Evolutionary conservation across 2,113 vertebrate genomes (phyloP).

Genomic region (Stomatorhinus ivindoensis): DNA sequence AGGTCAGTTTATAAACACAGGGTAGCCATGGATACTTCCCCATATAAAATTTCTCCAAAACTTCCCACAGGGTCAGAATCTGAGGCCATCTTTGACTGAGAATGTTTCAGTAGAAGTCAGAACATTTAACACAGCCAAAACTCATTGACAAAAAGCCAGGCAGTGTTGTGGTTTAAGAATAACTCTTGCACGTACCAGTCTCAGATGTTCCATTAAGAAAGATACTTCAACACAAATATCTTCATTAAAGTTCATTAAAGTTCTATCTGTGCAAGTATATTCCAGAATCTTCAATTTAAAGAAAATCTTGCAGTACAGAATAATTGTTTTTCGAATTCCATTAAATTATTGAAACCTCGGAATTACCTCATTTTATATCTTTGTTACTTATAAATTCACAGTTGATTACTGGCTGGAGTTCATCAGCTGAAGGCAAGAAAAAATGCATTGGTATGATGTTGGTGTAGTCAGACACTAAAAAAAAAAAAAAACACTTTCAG

Average conservation of each 20-base stretch:
- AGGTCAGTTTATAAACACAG: background rate
- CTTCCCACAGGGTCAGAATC: background rate
- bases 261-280: background rate
- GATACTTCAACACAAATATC: background rate
- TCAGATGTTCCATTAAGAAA: background rate
- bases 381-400: background rate
- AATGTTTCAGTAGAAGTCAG: background rate
- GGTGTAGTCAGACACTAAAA: background rate
- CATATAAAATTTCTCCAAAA: background rate
- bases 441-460: background rate
- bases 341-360: background rate
- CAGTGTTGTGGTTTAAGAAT: background rate
- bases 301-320: background rate
- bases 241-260: background rate
- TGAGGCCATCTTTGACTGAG: background rate
- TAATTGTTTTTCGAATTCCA: background rate
- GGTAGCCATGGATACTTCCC: background rate
- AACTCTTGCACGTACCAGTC: background rate
- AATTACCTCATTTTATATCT: background rate
- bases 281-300: background rate
- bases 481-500: background rate
- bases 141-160: background rate
- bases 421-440: background rate
- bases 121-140: background rate
- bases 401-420: background rate